Base-by-base conservation (phyloP, 1,140 invertebrate species). In the Pogonus chalceus region DNA sequence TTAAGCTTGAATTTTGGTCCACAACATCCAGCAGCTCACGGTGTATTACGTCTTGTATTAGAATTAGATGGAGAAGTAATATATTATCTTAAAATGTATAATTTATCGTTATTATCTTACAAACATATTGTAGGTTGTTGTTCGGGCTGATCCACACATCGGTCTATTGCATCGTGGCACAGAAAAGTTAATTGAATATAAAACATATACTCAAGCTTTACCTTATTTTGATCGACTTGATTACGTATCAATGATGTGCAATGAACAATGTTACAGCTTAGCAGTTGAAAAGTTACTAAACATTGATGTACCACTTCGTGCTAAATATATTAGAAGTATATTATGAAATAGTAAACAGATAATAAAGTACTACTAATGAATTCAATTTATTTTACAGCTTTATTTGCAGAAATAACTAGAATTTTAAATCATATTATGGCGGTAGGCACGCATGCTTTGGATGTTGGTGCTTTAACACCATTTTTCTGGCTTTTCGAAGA, bases 221-320 rank as follows among this genome's bases (percentile, higher is more conserved):
- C 96, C 96, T 0, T 99, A 98, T 70, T 97, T 98, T 69, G 96
- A 98, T 76, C 83, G 96, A 1, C 76, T 99, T n/a, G 96, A 99
- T 72, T 99, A 99, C 68, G 94, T 98, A 0, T 98, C 94, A 1
- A 98, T 98, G 95, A 98, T 99, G 96, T 92, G 88, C 73, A 98
- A 98, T 71, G 96, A 99, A 70, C 94, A 98, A 65, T 93, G 90
- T 64, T 99, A 88, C 72, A 95, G 93, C 10, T 65, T 99, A 49
- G 95, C 96, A 2, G 84, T 99, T 10, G 96, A 99, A 70, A 98
- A 97, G 67, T 73, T 99, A 4, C 74, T 99, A 0, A 96, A 96
- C 65, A 96, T 99, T 64, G 92, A 98, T 57, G 80, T 97, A 48
- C 96, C 96, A 0, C 57, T 87, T 0, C 73, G 96, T 57, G 96